These are phyloP conservation scores for Oxyscelio sp. DNA, from an alignment of 2,888 invertebrate genomes.

Conservation along the genomic window DNA sequence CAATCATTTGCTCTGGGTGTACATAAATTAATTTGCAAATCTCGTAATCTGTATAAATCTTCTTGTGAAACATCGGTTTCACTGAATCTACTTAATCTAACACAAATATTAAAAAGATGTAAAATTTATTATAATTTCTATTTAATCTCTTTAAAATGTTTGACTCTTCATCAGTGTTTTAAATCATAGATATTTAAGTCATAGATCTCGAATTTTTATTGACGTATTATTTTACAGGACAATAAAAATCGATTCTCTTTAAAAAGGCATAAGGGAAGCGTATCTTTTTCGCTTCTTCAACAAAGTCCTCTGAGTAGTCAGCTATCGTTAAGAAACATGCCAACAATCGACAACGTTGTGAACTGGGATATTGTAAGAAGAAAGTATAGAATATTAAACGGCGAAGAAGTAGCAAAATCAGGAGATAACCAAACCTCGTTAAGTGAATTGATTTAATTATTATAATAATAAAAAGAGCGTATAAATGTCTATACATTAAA, in stretches of 20 bases:
- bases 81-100: no score
- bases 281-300: slow-evolving; percentile 82
- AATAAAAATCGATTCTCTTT: slow-evolving; percentile 84
- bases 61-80: no score
- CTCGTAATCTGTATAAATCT: no score
- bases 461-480: slow-evolving; percentile 31
- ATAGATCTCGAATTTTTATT: no score
- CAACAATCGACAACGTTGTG: slow-evolving; percentile 88
- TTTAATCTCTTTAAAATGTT: not conserved
- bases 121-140: no score
- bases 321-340: slow-evolving; percentile 82
- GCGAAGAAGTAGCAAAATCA: slow-evolving; percentile 84
- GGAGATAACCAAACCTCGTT: slow-evolving; percentile 51
- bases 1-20: no score
- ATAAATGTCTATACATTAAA: no score
- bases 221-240: slow-evolving; percentile 78
- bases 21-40: no score
- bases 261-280: slow-evolving; percentile 79
- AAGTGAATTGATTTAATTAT: slow-evolving; percentile 51
- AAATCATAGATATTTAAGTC: not conserved
- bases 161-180: not conserved
- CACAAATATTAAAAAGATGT: no score
- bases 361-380: slow-evolving; percentile 89
- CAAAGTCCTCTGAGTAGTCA: slow-evolving; percentile 86
- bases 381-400: slow-evolving; percentile 88